Base-by-base conservation (phyloP, 1,140 invertebrate species). In the Solen grandis region DNA sequence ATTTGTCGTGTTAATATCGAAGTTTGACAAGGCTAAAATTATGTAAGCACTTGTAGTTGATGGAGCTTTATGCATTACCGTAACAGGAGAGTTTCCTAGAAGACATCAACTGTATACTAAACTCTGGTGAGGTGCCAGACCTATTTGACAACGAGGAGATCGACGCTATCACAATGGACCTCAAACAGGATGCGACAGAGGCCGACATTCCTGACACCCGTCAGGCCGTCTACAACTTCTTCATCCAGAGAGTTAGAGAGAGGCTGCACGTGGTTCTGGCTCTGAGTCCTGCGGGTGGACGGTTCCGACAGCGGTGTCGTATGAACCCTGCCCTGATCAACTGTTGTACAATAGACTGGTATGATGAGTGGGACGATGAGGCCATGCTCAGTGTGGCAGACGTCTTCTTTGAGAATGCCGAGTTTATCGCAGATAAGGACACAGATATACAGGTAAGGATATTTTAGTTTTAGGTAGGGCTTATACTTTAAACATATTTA, bases 361-460 rank as follows among this genome's bases (percentile, higher is more conserved):
- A 90, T 82, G 88, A 90, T 73, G 89, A 91, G 27, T 92, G 91
- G 91, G 86, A 87, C 2, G 84, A 89, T 25, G 88, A 90, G 57
- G 90, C 91, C 76, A 92, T 92, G 91, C 91, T 96, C 0, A 96
- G 96, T 2, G 96, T 97, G 0, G 96, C 91, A 19, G 73, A 90
- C 25, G 87, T 90, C 14, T 91, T 91, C 84, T 90, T 92, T 81
- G 82, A 85, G 29, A 87, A 89, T 72, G 86, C 85, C 16, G 88
- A 89, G 66, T 91, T 92, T 72, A 88, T 89, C 35, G 86, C 88
- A 19, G 85, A 88, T 79, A 68, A 86, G 59, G 73, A 79, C 63
- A 82, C 87, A 62, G 85, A 89, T 80, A 73, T 90, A 19, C 69
- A 88, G 85, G 90, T 91, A 83, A 69, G 70, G 25, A n/a, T n/a